These are phyloP conservation scores for Epistrophe grossulariae DNA, from an alignment of 2,888 invertebrate genomes.

Conservation along the genomic window DNA sequence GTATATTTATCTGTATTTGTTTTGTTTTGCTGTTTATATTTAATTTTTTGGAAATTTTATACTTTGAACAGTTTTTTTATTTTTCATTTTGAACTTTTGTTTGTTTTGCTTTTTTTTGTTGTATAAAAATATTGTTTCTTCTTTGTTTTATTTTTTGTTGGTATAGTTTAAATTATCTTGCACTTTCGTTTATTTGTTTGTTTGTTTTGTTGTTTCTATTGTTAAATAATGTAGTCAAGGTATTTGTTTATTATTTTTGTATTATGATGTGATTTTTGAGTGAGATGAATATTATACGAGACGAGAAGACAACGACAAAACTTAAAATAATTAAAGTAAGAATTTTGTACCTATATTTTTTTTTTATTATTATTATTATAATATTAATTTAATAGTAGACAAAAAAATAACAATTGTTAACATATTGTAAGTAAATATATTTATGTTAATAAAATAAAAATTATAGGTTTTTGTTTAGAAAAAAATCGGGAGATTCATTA, in stretches of 20 bases:
- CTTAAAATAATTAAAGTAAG: slow-evolving; percentile 38
- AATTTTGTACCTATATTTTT: neutral
- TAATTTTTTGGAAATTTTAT: slow-evolving; percentile 74
- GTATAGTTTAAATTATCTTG: slow-evolving; percentile 71
- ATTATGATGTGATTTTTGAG: slow-evolving; percentile 23
- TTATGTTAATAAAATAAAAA: neutral
- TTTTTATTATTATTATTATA: neutral
- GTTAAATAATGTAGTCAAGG: slow-evolving; percentile 58
- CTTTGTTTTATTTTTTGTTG: slow-evolving; percentile 64
- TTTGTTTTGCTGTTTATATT: slow-evolving; percentile 32
- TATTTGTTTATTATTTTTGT: slow-evolving; percentile 22
- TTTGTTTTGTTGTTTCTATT: slow-evolving; percentile 67
- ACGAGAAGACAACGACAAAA: slow-evolving; percentile 31
- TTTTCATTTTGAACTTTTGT: slow-evolving; percentile 82
- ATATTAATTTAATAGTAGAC: neutral
- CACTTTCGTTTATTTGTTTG: slow-evolving; percentile 70
- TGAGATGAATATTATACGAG: slow-evolving; percentile 54
- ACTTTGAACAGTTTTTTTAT: slow-evolving; percentile 81
- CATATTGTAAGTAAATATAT: neutral
- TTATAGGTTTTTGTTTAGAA: neutral
- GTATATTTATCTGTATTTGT: slow-evolving; percentile 32
- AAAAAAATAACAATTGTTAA: neutral
- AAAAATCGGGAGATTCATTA: neutral
- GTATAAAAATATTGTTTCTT: slow-evolving; percentile 71
- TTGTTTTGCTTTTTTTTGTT: slow-evolving; percentile 61